These are phyloP conservation scores for Lordiphosa fenestrarum DNA, from an alignment of 2,888 invertebrate genomes.

Conservation along the genomic window DNA sequence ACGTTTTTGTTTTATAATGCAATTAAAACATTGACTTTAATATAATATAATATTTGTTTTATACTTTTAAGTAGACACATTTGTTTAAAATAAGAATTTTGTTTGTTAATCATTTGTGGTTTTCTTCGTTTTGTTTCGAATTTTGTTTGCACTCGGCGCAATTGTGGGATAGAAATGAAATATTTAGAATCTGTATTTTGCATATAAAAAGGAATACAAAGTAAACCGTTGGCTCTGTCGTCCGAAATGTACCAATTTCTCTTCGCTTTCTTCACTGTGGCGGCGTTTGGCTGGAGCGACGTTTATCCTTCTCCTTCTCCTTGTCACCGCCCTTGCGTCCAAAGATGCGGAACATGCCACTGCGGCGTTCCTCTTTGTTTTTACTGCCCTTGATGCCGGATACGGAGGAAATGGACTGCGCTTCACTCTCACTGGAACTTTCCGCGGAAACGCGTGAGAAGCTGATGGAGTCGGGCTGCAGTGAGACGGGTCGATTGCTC, in stretches of 20 bases:
- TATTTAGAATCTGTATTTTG: conserved; percentile 42
- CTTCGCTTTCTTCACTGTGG: conserved; percentile 55
- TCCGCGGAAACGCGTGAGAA: conserved; percentile 78
- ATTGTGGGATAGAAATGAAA: conserved; percentile 45
- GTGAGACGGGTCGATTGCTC: conserved; percentile 78
- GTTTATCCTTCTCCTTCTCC: conserved; percentile 77
- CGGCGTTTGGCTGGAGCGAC: conserved; percentile 78
- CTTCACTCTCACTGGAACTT: conserved; percentile 81
- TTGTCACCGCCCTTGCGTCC: conserved; percentile 78
- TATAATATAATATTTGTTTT: conserved; percentile 52
- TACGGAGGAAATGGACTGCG: conserved; percentile 80
- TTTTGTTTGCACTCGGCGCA: conserved; percentile 40
- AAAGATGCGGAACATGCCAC: conserved; percentile 80
- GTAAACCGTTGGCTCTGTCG: conserved; percentile 54
- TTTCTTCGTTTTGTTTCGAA: conserved; percentile 4
- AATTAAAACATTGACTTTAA: conserved; percentile 73
- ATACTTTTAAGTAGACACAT: conserved; percentile 44
- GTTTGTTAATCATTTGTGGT: not conserved
- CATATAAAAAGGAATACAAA: conserved; percentile 53
- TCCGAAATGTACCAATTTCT: conserved; percentile 23
- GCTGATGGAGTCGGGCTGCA: conserved; percentile 76
- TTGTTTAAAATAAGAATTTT: conserved; percentile 20
- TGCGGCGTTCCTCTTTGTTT: conserved; percentile 78
- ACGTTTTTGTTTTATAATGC: conserved; percentile 56
- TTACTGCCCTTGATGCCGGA: conserved; percentile 79